phyloP scores from a whole-genome alignment of 2,113 vertebrate species.

The Suncus etruscus region DNA sequence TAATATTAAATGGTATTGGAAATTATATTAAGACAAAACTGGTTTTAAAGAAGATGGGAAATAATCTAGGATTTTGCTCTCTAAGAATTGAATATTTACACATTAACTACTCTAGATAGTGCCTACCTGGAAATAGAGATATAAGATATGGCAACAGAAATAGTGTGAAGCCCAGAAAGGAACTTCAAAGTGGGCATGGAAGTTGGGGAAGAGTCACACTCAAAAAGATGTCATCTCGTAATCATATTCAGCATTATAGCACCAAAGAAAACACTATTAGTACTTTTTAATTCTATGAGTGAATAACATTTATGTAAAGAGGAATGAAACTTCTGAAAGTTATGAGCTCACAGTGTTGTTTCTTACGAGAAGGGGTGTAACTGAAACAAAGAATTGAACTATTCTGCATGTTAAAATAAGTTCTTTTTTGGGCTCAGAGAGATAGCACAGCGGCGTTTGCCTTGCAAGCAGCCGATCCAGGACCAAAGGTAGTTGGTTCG shows the following conservation, averaged over 20 bases:
- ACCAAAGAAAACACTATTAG: neutral
- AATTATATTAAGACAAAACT: conserved; percentile 54
- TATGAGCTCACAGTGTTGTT: neutral
- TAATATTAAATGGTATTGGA: conserved; percentile 57
- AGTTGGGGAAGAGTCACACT: neutral
- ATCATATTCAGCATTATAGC: neutral
- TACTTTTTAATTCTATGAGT: conserved; percentile 1
- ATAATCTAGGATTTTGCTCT: conserved; percentile 8
- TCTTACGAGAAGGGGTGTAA: conserved; percentile 14
- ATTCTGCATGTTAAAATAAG: conserved; percentile 56
- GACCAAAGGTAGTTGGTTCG: no score
- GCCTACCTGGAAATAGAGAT: neutral
- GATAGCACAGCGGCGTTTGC: no score
- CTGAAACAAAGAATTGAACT: conserved; percentile 19
- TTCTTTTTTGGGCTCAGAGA: no score
- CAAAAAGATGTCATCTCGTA: neutral
- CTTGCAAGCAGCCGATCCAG: no score
- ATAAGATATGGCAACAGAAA: conserved; percentile 10
- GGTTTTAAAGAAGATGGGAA: neutral
- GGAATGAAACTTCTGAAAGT: conserved; percentile 40
- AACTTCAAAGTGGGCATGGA: neutral
- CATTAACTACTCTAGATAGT: neutral
- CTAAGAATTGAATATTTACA: conserved; percentile 45
- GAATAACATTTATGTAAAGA: neutral
- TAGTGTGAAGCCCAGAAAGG: neutral